phyloP scores from a whole-genome alignment of 2,797 vertebrate genomes.

The Xiphorhynchus erythropygius region DNA sequence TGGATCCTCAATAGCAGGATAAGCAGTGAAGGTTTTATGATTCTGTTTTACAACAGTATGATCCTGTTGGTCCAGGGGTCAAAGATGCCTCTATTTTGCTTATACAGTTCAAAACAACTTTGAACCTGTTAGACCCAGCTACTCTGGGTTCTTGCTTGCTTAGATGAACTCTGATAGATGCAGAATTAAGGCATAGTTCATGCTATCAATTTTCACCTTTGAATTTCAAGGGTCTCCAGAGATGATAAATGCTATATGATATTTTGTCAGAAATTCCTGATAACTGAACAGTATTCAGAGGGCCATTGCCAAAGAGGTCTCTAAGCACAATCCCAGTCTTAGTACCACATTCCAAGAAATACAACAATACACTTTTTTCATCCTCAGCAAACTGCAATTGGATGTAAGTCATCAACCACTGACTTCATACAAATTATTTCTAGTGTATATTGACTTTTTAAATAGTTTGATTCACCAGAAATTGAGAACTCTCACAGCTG shows the following conservation, averaged over 20 bases:
- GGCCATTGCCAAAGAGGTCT: not conserved
- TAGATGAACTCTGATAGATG: not conserved
- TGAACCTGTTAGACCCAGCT: not conserved
- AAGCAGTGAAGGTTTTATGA: not conserved
- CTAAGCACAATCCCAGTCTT: not conserved
- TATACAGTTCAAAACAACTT: not conserved
- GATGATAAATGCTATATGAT: not conserved
- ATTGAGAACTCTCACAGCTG: not conserved
- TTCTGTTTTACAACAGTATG: not conserved
- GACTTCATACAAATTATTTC: not conserved
- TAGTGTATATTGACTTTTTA: not conserved
- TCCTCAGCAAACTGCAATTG: not conserved
- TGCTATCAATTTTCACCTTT: not conserved
- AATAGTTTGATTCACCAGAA: not conserved
- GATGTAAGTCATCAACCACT: not conserved
- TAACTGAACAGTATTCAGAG: not conserved
- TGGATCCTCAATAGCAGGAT: not conserved
- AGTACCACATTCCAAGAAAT: not conserved
- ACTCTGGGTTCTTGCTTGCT: not conserved
- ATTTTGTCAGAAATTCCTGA: not conserved
- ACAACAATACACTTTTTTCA: not conserved
- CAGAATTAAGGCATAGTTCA: not conserved
- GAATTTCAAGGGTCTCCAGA: not conserved
- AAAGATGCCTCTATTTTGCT: not conserved
- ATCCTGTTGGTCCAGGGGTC: not conserved